Conservation (phyloP, 2,888 invertebrate genomes). For the Drosophila demipolita region DNA sequence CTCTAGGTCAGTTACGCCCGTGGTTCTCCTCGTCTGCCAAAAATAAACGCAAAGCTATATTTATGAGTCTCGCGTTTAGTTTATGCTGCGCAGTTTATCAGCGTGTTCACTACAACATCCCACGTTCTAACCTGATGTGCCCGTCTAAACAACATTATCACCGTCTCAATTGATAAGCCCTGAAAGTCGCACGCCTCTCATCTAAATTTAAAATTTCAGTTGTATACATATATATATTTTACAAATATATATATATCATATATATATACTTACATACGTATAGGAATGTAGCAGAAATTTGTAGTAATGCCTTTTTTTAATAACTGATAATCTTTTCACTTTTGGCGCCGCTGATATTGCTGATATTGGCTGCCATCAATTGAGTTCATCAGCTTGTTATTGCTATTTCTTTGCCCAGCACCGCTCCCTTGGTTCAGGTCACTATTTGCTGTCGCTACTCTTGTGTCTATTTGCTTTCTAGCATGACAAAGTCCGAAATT, state of each 20-base stretch:
- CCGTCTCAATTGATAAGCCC: constrained; percentile 56
- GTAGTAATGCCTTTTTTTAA: constrained; percentile 34
- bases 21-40: constrained; percentile 46
- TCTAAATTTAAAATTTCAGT: constrained; percentile 64
- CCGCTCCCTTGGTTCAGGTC: background rate
- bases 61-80: constrained; percentile 60
- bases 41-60: constrained; percentile 65
- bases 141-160: constrained; percentile 19
- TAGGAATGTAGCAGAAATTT: constrained; percentile 11
- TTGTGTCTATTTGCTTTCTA: constrained; percentile 14
- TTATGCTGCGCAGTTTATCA: constrained; percentile 78
- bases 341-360: constrained; percentile 53
- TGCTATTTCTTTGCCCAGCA: background rate
- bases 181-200: constrained; percentile 56
- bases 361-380: constrained; percentile 35
- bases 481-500: constrained; percentile 12
- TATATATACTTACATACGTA: constrained; percentile 1
- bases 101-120: constrained; percentile 7
- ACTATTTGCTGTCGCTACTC: constrained; percentile 11
- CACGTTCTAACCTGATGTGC: background rate
- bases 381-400: constrained; percentile 43
- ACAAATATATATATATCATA: background rate
- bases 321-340: constrained; percentile 42
- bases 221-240: constrained; percentile 4
- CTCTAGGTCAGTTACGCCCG: constrained; percentile 81